Evolutionary conservation across 2,113 vertebrate genomes (phyloP).

Genomic region (Hyla sarda): DNA sequence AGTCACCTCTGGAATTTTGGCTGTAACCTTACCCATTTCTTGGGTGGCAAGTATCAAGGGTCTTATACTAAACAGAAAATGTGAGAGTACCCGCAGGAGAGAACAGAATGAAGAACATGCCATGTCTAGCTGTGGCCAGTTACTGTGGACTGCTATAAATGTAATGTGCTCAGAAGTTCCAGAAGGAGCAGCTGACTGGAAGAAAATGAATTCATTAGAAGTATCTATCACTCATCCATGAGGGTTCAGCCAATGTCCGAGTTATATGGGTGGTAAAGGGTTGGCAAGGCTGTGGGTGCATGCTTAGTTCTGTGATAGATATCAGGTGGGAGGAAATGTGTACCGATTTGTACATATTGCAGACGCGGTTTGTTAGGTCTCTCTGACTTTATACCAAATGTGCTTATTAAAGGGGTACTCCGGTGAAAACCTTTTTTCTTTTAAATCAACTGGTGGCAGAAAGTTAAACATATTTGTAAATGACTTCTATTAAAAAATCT

Average conservation of each 20-base stretch:
- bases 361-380: neutral
- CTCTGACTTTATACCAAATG: neutral
- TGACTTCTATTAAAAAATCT: too few relatives aligned
- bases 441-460: too few relatives aligned
- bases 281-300: neutral
- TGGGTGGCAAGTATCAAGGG: neutral
- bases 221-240: neutral
- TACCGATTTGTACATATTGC: neutral
- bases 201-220: neutral
- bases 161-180: neutral
- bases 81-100: neutral
- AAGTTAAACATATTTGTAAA: too few relatives aligned
- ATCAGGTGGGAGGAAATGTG: neutral
- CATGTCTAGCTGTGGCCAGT: neutral
- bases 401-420: neutral
- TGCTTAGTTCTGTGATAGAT: neutral
- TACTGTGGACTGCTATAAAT: neutral
- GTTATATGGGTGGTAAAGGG: neutral
- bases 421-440: too few relatives aligned
- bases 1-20: neutral
- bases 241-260: neutral
- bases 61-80: neutral
- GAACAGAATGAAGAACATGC: neutral
- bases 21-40: neutral
- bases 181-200: neutral